phyloP scores from a whole-genome alignment of 2,797 vertebrate species.

The Bryconaethiops microstoma region DNA sequence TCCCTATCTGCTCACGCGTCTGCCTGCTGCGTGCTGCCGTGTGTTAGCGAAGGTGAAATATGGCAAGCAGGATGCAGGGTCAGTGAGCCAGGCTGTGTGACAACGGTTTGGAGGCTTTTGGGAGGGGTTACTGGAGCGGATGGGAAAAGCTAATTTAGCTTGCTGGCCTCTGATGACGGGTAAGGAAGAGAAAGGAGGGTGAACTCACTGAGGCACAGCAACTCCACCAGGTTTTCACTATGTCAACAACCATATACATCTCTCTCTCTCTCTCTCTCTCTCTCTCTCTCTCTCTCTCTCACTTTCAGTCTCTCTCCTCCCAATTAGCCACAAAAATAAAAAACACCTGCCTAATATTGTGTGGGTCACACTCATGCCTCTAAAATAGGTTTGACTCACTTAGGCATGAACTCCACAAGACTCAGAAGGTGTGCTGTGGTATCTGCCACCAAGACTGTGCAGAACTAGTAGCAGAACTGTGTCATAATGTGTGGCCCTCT shows the following conservation, averaged over 20 bases:
- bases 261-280: conserved; percentile 16
- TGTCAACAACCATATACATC: conserved; percentile 42
- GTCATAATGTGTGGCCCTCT: too few species aligned
- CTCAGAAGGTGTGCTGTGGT: too few species aligned
- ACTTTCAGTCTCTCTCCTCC: conserved; percentile 16
- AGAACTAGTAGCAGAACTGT: too few species aligned
- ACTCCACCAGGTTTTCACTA: conserved; percentile 41
- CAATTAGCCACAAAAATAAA: too few species aligned
- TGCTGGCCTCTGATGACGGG: conserved; percentile 61
- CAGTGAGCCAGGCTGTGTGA: conserved; percentile 63
- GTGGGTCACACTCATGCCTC: too few species aligned
- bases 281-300: conserved; percentile 21
- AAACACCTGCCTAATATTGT: too few species aligned
- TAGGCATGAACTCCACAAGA: too few species aligned
- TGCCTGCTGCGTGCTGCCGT: conserved; percentile 29
- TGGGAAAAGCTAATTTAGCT: conserved; percentile 72
- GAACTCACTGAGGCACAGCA: conserved; percentile 42
- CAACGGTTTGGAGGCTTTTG: conserved; percentile 56
- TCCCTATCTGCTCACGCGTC: conserved; percentile 24
- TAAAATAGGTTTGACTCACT: too few species aligned
- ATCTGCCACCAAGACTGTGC: too few species aligned
- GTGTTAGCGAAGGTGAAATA: conserved; percentile 75
- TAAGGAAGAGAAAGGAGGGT: conserved; percentile 55
- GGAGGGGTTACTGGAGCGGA: conserved; percentile 63
- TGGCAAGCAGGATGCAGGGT: conserved; percentile 71